phyloP scores from a whole-genome alignment of 2,888 invertebrate genomes.

The Dione juno region DNA sequence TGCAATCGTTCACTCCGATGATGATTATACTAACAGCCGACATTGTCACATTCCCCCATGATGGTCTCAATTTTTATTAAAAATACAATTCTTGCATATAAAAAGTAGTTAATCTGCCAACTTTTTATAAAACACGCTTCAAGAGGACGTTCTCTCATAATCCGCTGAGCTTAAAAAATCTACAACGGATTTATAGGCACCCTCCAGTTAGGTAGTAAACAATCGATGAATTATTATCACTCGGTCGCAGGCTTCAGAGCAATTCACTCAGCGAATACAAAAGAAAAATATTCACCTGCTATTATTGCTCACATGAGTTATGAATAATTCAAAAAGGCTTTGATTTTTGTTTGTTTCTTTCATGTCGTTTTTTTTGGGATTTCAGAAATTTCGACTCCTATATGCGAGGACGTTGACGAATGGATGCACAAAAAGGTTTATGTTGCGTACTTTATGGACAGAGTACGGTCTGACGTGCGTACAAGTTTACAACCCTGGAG shows the following conservation, averaged over 20 bases:
- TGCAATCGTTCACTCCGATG: too few relatives aligned
- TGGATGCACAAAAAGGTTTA: conserved; percentile 44
- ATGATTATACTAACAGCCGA: too few relatives aligned
- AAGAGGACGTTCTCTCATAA: conserved; percentile 37
- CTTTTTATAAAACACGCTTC: conserved; percentile 16
- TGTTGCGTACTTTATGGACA: conserved; percentile 39
- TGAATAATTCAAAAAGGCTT: conserved; percentile 71
- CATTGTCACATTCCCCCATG: too few relatives aligned
- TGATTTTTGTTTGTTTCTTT: conserved; percentile 41
- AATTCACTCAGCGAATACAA: conserved; percentile 61
- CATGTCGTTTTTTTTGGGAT: neutral
- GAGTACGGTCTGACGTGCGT: conserved; percentile 41
- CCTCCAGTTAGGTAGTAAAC: conserved; percentile 65
- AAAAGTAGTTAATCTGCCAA: conserved; percentile 1
- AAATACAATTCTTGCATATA: neutral
- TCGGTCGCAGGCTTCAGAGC: conserved; percentile 66
- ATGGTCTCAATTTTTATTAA: too few relatives aligned
- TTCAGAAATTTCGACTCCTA: conserved; percentile 28
- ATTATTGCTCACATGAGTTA: conserved; percentile 68
- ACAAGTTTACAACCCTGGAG: conserved; percentile 40
- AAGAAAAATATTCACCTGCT: conserved; percentile 74
- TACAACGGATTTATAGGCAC: conserved; percentile 40
- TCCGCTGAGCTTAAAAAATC: conserved; percentile 42
- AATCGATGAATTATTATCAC: conserved; percentile 80
- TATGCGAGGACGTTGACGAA: conserved; percentile 40